These are phyloP conservation scores for Zootoca vivipara DNA, from an alignment of 2,113 vertebrate genomes.

Conservation along the genomic window DNA sequence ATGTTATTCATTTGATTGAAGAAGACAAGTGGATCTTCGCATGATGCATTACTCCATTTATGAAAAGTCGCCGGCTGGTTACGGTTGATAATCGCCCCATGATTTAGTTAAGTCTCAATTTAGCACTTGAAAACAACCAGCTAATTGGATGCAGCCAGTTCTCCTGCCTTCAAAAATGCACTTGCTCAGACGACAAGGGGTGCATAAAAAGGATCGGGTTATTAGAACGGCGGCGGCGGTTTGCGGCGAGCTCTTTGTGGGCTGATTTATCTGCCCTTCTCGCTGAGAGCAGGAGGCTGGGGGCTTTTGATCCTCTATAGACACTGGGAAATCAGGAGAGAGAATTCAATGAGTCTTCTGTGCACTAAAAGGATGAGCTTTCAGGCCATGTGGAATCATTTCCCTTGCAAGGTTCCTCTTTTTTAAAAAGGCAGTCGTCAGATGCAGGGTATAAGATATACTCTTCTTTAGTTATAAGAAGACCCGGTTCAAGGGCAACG, in stretches of 20 bases:
- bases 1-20: background rate
- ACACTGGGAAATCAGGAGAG: background rate
- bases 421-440: too few species aligned
- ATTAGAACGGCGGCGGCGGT: background rate
- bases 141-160: background rate
- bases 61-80: constrained; percentile 19
- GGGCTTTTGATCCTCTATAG: too few species aligned
- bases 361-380: too few species aligned
- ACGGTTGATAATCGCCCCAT: background rate
- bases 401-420: too few species aligned
- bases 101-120: background rate
- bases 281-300: too few species aligned
- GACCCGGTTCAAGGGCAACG: too few species aligned
- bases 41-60: background rate
- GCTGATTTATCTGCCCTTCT: too few species aligned
- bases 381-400: too few species aligned
- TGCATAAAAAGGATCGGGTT: background rate
- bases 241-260: too few species aligned
- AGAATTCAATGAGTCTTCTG: background rate
- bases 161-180: background rate
- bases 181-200: background rate
- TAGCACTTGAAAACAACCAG: constrained; percentile 1
- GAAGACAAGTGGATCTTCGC: constrained; percentile 23
- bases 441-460: too few species aligned
- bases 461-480: too few species aligned